Evolutionary conservation across 1,140 invertebrate genomes (phyloP).

Genomic region (Contarinia nasturtii): DNA sequence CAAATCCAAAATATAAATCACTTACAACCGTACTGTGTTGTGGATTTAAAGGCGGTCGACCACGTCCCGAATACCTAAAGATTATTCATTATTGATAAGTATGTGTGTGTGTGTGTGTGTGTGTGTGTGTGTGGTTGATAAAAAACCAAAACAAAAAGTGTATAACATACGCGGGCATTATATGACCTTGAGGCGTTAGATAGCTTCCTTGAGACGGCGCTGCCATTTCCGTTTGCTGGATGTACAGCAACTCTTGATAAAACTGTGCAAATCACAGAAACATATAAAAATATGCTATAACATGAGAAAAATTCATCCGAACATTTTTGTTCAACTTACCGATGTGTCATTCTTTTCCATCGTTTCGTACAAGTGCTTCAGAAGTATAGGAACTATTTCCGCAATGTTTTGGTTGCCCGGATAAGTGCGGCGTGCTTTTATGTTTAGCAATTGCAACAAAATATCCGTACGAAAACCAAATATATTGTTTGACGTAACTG

Average conservation of each 20-base stretch:
- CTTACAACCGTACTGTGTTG: no score
- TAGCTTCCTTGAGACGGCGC: background rate
- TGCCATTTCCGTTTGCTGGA: background rate
- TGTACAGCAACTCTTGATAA: background rate
- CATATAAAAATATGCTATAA: background rate
- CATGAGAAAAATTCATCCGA: background rate
- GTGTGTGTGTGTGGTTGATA: no score
- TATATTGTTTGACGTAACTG: conserved; percentile 22
- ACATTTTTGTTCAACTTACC: background rate
- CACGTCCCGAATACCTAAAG: no score
- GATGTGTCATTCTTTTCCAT: conserved; percentile 17
- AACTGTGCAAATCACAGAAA: background rate
- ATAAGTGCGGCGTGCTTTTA: conserved; percentile 20
- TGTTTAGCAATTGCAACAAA: conserved; percentile 18
- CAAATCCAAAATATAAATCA: no score
- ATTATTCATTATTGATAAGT: no score
- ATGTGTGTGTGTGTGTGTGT: no score
- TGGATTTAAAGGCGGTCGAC: no score
- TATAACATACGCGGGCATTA: no score
- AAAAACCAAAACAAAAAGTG: no score
- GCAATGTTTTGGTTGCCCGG: conserved; percentile 17
- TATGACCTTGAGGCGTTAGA: no score
- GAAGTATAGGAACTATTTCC: conserved; percentile 18
- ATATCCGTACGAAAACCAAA: conserved; percentile 23
- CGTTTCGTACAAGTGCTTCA: conserved; percentile 20